A percentile compares a stretch with the other conserved stretches of the same genome.
These are phyloP conservation scores for Drosophila pseudoananassae DNA, from an alignment of 1,140 invertebrate genomes.

Conservation along the genomic window DNA sequence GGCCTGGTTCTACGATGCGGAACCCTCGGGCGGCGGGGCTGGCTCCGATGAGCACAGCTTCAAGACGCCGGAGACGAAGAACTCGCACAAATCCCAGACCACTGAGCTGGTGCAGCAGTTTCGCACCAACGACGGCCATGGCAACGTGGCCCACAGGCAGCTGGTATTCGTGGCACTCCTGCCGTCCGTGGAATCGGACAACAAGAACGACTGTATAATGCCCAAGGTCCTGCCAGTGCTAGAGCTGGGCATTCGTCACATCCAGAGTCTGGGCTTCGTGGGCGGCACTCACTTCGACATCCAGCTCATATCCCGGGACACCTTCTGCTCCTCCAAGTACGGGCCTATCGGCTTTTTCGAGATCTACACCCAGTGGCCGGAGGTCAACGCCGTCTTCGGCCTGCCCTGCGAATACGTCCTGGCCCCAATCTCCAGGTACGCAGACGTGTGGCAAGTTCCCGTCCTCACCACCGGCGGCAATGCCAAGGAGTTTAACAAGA, in stretches of 20 bases:
- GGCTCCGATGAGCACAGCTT: conserved; percentile 68
- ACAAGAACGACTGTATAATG: conserved; percentile 85
- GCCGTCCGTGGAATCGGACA: conserved; percentile 68
- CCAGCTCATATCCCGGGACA: conserved; percentile 89
- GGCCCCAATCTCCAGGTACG: conserved; percentile 94
- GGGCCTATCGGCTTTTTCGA: conserved; percentile 92
- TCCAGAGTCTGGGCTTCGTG: conserved; percentile 86
- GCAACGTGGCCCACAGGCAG: conserved; percentile 37
- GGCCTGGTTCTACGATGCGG: conserved; percentile 63
- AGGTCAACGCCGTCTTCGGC: conserved; percentile 93
- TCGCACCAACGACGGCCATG: conserved; percentile 32
- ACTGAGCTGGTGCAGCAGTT: conserved; percentile 70
- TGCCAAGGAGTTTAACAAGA: conserved; percentile 88
- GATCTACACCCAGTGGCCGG: conserved; percentile 85
- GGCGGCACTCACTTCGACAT: conserved; percentile 89
- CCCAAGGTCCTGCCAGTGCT: conserved; percentile 90
- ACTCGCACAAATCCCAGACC: conserved; percentile 60
- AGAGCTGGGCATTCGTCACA: conserved; percentile 88
- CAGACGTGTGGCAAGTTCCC: conserved; percentile 94
- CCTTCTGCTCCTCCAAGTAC: conserved; percentile 91
- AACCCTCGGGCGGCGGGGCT: conserved; percentile 31
- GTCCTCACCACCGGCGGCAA: conserved; percentile 93
- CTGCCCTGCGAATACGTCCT: conserved; percentile 96
- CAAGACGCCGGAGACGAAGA: conserved; percentile 64
- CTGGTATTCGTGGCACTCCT: conserved; percentile 71